Evolutionary conservation across 2,888 invertebrate genomes (phyloP), one percentile per base, ranked within the genome.

Genomic region (Pyrrhosoma nymphula): DNA sequence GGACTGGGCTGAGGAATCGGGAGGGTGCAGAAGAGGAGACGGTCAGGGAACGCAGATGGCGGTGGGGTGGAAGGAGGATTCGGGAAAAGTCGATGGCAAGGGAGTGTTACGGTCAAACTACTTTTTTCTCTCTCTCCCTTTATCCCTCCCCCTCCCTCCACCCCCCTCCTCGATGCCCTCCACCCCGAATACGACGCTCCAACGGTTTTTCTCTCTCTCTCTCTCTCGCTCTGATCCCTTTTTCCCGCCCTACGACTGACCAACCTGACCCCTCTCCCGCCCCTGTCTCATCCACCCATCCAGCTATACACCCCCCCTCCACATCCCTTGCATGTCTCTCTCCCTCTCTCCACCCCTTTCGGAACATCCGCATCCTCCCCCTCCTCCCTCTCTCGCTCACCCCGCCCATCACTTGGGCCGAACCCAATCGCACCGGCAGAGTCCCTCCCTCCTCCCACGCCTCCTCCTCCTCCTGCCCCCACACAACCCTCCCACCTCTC

Each of bases 101-200:
- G 93, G 93, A 93, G 93, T 93, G 93, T 93, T 93, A 93, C 93
- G 93, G 93, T 93, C 93, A 63, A 93, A 93, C 93, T 93, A 39
- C 93, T 93, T 93, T 91, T 91, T 56, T 82, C n/a, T 35, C n/a
- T 26, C 4, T 47, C 47, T 69, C n/a, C n/a, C n/a, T 90, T 56
- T 26, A 4, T 69, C 69, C 26, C 69, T 69, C n/a, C n/a, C 26
- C n/a, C 26, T 8, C 69, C 6, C 14, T n/a, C n/a, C 69, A n/a
- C 69, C n/a, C n/a, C n/a, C n/a, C 35, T 60, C 88, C 39, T 20
- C 39, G 47, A 47, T 47, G 47, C 47, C 47, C 60, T 60, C 20
- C 18, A 60, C 16, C 0, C 88, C 55, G 23, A 10, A 35, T n/a
- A 89, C 26, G 56, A 89, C 56, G 89, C 89, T 89, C 89, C 56